Percentiles rank a stretch among this genome's conserved stretches.
These are phyloP conservation scores for Oligia latruncula DNA, from an alignment of 2,888 invertebrate genomes.

Conservation along the genomic window DNA sequence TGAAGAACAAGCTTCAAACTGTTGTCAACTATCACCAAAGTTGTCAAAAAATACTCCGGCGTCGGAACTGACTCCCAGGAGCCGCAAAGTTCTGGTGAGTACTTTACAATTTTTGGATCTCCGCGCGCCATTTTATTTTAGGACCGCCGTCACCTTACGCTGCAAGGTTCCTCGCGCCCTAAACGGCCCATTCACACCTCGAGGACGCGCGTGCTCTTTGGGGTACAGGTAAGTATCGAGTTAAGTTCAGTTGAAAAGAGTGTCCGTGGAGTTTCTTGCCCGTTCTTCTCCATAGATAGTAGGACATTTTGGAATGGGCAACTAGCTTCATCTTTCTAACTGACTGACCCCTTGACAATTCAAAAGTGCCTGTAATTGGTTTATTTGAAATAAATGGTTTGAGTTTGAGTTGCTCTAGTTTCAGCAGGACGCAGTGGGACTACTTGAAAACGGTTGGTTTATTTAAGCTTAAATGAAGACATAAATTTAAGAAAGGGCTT, in stretches of 20 bases:
- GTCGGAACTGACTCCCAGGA: constrained; percentile 72
- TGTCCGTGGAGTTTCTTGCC: too few species aligned
- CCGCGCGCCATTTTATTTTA: constrained; percentile 79
- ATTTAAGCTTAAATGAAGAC: neutral
- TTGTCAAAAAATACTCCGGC: constrained; percentile 77
- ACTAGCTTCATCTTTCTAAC: too few species aligned
- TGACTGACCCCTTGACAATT: too few species aligned
- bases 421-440: neutral
- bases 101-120: constrained; percentile 59
- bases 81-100: constrained; percentile 80
- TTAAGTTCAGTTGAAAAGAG: neutral
- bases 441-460: constrained; percentile 9
- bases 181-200: constrained; percentile 56
- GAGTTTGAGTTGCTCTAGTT: constrained; percentile 1
- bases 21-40: constrained; percentile 80
- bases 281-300: too few species aligned
- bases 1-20: constrained; percentile 79
- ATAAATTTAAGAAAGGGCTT: neutral
- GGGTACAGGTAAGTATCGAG: constrained; percentile 16
- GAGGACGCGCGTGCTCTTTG: constrained; percentile 18
- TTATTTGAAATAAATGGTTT: too few species aligned
- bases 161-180: constrained; percentile 45
- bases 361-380: too few species aligned
- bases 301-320: too few species aligned
- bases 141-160: constrained; percentile 41